Percentiles rank a stretch among this genome's conserved stretches.
Evolutionary conservation across 2,797 vertebrate genomes (phyloP).

Genomic region (Syngnathus rostellatus): DNA sequence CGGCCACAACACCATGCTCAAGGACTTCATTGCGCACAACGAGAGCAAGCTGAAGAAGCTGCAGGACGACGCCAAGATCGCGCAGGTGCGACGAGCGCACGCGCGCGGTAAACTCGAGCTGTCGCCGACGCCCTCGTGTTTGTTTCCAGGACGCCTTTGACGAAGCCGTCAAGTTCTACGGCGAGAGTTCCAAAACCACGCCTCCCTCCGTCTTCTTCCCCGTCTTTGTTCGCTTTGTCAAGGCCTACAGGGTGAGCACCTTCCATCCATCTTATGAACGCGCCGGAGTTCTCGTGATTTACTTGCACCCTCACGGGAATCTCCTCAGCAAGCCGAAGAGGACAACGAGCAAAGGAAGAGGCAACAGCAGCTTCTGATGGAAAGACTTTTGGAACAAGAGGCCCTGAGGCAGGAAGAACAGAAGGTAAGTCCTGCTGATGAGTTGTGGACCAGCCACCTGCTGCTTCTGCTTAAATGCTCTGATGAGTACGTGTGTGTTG

Average conservation of each 20-base stretch:
- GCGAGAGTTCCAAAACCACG: constrained; percentile 91
- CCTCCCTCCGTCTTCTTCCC: constrained; percentile 96
- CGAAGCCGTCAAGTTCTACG: constrained; percentile 93
- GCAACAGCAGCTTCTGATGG: constrained; percentile 90
- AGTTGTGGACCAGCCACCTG: not conserved
- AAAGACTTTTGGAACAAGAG: constrained; percentile 94
- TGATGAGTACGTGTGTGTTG: constrained; percentile 4
- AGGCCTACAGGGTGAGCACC: constrained; percentile 86
- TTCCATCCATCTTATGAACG: not conserved
- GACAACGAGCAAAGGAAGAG: constrained; percentile 91
- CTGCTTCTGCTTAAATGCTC: not conserved
- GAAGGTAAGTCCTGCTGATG: constrained; percentile 71
- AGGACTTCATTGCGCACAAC: constrained; percentile 86
- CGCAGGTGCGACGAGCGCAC: constrained; percentile 70
- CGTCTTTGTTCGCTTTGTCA: constrained; percentile 94
- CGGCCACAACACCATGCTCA: constrained; percentile 90
- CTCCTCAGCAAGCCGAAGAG: constrained; percentile 87
- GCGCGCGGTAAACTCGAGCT: too few species aligned
- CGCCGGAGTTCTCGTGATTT: too few species aligned
- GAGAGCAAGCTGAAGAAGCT: constrained; percentile 92
- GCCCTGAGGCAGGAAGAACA: constrained; percentile 88
- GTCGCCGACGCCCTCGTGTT: not conserved
- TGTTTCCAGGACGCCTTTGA: constrained; percentile 86
- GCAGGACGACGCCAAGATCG: constrained; percentile 92
- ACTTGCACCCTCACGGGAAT: not conserved